phyloP scores from a whole-genome alignment of 2,888 invertebrate species.

The Dexiosoma caninum region DNA sequence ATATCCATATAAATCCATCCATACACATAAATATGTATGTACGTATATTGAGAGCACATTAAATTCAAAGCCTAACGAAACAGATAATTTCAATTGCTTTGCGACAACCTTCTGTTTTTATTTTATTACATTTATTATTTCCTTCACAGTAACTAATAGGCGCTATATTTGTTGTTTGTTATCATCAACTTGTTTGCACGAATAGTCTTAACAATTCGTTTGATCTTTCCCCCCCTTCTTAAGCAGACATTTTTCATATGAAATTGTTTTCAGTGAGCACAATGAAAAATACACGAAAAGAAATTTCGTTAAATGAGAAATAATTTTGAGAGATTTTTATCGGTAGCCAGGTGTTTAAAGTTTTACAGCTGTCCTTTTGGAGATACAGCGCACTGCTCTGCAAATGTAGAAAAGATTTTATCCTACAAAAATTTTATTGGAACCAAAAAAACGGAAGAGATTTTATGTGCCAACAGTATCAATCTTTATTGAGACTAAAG shows the following conservation, averaged over 20 bases:
- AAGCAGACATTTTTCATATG: slow-evolving; percentile 2
- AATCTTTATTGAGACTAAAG: too few relatives aligned
- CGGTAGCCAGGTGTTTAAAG: too few relatives aligned
- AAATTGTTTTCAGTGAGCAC: slow-evolving; percentile 13
- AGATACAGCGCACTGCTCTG: too few relatives aligned
- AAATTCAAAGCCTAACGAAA: neutral
- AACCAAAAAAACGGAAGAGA: too few relatives aligned
- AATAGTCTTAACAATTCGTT: slow-evolving; percentile 35
- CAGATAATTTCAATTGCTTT: slow-evolving; percentile 23
- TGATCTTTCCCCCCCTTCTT: slow-evolving; percentile 21
- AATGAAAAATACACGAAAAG: slow-evolving; percentile 11
- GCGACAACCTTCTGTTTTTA: neutral
- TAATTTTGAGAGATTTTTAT: too few relatives aligned
- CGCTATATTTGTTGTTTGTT: slow-evolving; percentile 23
- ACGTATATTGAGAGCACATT: neutral
- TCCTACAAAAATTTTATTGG: too few relatives aligned
- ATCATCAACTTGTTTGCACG: slow-evolving; percentile 33
- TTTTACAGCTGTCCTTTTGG: too few relatives aligned
- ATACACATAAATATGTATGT: too few relatives aligned
- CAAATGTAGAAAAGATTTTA: too few relatives aligned
- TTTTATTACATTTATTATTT: neutral
- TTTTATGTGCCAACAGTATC: too few relatives aligned
- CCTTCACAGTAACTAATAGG: slow-evolving; percentile 11
- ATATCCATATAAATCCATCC: too few relatives aligned
- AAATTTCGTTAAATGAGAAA: neutral